Evolutionary conservation across 1,140 invertebrate species (phyloP), one percentile per base, ranked within the genome.

Genomic region (Alviniconcha marisindica): DNA sequence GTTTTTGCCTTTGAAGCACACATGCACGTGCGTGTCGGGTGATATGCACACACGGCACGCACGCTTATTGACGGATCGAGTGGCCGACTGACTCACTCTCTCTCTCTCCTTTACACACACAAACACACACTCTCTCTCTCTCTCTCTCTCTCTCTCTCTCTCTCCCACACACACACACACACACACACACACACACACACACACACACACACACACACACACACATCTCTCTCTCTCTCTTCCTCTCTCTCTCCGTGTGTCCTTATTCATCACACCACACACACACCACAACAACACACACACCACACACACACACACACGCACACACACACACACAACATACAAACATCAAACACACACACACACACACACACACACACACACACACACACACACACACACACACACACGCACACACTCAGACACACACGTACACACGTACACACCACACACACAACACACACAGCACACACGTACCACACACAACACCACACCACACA

Each of bases 91-190:
- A 12, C 56, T 60, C 56, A 24, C 10, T 60, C 56, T 60, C 56
- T 60, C 56, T 60, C 56, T 60, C 56, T 60, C 56, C 4, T 4
- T 60, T 24, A 12, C 56, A 24, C 10, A 12, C 56, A 12, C 56
- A 24, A 4, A 12, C 56, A 12, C 56, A 12, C 56, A 24, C 10
- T 60, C 56, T 60, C 56, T 60, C 56, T 14, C 10, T 48, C 56
- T 60, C 56, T 60, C 56, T 60, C n/a, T 60, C 56, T 60, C 56
- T 60, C 56, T 60, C 56, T 60, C 24, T 60, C 56, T 60, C 56
- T 60, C 56, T 60, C n/a, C 24, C n/a, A 21, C 4, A 4, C n/a
- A 4, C 56, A 12, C 56, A 14, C 18, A 12, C 56, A 12, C 56
- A 12, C 56, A 12, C 56, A 12, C 56, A 28, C 4, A 12, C n/a